Conservation (phyloP, 23 tunicate genomes). For the Pegea sp. region DNA sequence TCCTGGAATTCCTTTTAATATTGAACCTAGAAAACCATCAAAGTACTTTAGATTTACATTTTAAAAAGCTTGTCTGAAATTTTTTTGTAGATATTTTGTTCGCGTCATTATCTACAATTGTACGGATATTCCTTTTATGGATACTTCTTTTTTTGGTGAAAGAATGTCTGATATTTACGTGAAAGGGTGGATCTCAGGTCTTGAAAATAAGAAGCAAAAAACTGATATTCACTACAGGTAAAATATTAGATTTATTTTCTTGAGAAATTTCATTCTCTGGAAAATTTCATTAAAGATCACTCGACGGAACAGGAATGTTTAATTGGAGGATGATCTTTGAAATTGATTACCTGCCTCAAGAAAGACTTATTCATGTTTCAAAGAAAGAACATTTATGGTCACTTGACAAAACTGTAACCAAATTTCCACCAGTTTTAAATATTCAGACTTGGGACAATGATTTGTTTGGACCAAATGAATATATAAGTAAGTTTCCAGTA, state of each 20-base stretch:
- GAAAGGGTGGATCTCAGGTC: slow-evolving; percentile 68
- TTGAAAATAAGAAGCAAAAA: slow-evolving; percentile 67
- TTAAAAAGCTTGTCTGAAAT: background rate
- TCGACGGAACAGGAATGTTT: slow-evolving; percentile 85
- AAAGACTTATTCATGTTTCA: slow-evolving; percentile 26
- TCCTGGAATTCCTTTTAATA: slow-evolving; percentile 49
- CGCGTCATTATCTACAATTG: slow-evolving; percentile 83
- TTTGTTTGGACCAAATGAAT: slow-evolving; percentile 64
- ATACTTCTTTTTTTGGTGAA: slow-evolving; percentile 63
- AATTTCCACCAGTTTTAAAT: slow-evolving; percentile 46
- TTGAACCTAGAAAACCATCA: slow-evolving; percentile 63
- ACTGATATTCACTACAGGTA: slow-evolving; percentile 97
- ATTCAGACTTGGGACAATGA: slow-evolving; percentile 91
- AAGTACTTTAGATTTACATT: slow-evolving; percentile 20
- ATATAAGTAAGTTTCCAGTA: slow-evolving; percentile 37
- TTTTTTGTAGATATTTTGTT: slow-evolving; percentile 37
- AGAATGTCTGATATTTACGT: slow-evolving; percentile 86
- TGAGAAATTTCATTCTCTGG: background rate
- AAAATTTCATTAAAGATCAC: slow-evolving; percentile 25
- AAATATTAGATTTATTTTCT: background rate
- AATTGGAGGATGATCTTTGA: slow-evolving; percentile 71
- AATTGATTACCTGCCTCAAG: slow-evolving; percentile 69
- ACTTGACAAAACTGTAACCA: slow-evolving; percentile 58
- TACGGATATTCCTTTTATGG: slow-evolving; percentile 91
- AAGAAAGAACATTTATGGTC: slow-evolving; percentile 82